A percentile compares a stretch with the other conserved stretches of the same genome.
Conservation (phyloP, 2,797 vertebrate genomes). For the Helostoma temminkii region DNA sequence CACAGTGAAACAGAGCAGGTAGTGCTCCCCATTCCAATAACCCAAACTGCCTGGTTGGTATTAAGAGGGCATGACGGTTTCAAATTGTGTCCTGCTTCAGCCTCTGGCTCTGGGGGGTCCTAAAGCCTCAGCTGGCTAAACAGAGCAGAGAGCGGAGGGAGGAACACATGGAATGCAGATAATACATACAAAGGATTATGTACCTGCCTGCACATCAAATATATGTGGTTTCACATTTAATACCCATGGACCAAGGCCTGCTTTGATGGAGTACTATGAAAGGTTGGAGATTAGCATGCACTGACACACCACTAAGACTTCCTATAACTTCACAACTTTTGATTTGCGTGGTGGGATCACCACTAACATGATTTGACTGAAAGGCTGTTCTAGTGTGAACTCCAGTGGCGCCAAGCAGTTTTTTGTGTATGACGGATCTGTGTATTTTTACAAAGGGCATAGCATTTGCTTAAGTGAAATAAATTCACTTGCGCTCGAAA, state of each 20-base stretch:
- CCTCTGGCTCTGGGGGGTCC: constrained; percentile 55
- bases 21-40: constrained; percentile 73
- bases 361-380: constrained; percentile 38
- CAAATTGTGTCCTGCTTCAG: constrained; percentile 69
- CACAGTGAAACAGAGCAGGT: constrained; percentile 65
- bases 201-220: constrained; percentile 73
- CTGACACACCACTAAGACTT: constrained; percentile 37
- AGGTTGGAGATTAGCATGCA: constrained; percentile 65
- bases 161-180: constrained; percentile 76
- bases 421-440: constrained; percentile 17
- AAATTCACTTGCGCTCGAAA: constrained; percentile 30
- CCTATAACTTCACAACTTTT: constrained; percentile 44
- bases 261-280: constrained; percentile 67
- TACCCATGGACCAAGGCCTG: constrained; percentile 55
- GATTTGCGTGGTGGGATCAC: constrained; percentile 46
- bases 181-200: constrained; percentile 77
- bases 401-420: constrained; percentile 13
- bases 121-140: constrained; percentile 68
- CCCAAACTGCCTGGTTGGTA: constrained; percentile 66
- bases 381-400: constrained; percentile 42
- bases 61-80: constrained; percentile 71
- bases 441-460: constrained; percentile 11
- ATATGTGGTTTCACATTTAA: constrained; percentile 70
- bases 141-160: constrained; percentile 58
- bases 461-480: constrained; percentile 25